phyloP scores from a whole-genome alignment of 2,888 invertebrate species.

The Pachymerium ferrugineum region DNA sequence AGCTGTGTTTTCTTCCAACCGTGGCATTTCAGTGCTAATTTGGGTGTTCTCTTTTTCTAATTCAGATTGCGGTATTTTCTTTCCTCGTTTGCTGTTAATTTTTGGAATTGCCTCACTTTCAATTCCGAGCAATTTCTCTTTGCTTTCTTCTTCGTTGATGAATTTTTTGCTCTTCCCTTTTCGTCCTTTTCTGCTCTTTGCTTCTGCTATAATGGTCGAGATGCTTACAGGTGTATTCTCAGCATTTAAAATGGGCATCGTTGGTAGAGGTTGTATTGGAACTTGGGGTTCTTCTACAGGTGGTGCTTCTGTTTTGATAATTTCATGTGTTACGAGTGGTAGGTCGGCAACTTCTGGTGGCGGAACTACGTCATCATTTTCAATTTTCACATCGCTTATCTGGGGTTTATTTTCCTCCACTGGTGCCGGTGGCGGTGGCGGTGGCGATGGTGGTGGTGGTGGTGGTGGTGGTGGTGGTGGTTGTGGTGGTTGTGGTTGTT shows the following conservation, averaged over 20 bases:
- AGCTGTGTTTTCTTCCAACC: not conserved
- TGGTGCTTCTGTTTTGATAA: too few species aligned
- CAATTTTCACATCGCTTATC: not conserved
- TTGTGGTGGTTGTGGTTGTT: not conserved
- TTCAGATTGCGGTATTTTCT: constrained; percentile 48
- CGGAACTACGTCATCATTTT: not conserved
- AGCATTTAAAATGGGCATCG: not conserved
- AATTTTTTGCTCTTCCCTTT: constrained; percentile 39
- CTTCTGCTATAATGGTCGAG: not conserved
- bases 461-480: not conserved
- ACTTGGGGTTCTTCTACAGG: not conserved
- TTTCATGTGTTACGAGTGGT: too few species aligned
- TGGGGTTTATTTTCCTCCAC: not conserved
- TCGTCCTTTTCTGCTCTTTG: constrained; percentile 37
- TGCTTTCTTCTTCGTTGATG: not conserved
- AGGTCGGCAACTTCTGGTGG: not conserved
- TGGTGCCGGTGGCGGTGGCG: constrained; percentile 29
- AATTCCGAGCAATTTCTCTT: not conserved
- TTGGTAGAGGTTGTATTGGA: not conserved
- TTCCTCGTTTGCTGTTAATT: constrained; percentile 50
- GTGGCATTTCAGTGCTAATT: constrained; percentile 63
- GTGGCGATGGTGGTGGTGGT: constrained; percentile 11
- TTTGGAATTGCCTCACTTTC: not conserved
- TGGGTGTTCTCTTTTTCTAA: constrained; percentile 78
- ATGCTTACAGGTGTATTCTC: not conserved